Conservation (phyloP, 2,113 vertebrate genomes). For the Sialia sialis region DNA sequence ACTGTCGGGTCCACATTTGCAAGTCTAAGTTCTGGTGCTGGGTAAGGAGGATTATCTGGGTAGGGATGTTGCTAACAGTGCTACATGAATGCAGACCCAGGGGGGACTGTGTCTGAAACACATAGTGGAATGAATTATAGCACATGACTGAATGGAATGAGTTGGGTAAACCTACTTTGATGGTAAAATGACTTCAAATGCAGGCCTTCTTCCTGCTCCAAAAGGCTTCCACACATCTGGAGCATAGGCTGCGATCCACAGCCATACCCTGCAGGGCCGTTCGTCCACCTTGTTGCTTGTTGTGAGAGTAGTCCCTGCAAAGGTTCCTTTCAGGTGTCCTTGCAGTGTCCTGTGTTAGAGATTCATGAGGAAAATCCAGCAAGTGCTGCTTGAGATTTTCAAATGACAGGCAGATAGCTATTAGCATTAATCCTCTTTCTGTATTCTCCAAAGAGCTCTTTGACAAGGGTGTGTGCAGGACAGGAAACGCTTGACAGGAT, state of each 20-base stretch:
- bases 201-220: neutral
- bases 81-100: neutral
- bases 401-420: slow-evolving; percentile 59
- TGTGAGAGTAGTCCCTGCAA: neutral
- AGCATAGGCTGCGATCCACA: neutral
- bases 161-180: neutral
- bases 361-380: slow-evolving; percentile 36
- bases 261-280: neutral
- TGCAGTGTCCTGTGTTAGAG: neutral
- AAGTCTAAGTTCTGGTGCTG: neutral
- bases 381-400: slow-evolving; percentile 47
- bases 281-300: neutral
- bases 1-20: neutral
- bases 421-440: slow-evolving; percentile 65
- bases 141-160: neutral
- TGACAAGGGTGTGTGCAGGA: slow-evolving; percentile 60
- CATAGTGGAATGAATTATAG: neutral
- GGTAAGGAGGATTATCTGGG: neutral
- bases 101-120: neutral
- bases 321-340: neutral
- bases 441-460: slow-evolving; percentile 47
- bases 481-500: slow-evolving; percentile 53
- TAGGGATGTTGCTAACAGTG: neutral
- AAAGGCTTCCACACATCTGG: neutral
- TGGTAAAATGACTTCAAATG: neutral